These are phyloP conservation scores for Zele albiditarsus DNA, from an alignment of 2,888 invertebrate genomes.

Conservation along the genomic window DNA sequence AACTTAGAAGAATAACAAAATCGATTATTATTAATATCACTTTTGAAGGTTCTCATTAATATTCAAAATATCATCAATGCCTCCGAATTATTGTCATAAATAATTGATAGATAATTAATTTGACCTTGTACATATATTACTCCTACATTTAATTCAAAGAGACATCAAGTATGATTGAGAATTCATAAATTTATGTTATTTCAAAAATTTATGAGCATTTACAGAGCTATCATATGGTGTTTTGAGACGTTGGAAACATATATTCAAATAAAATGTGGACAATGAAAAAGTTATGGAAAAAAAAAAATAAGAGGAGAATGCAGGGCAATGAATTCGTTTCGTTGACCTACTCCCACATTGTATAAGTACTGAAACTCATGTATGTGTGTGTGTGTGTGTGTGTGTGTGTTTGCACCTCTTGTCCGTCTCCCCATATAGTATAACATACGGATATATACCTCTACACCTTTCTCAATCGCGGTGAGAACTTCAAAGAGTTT, in stretches of 20 bases:
- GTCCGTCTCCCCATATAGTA: conserved; percentile 36
- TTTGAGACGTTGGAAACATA: background rate
- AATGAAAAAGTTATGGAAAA: conserved; percentile 1
- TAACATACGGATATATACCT: conserved; percentile 42
- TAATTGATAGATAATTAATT: background rate
- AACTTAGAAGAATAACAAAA: too few relatives aligned
- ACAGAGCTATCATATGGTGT: too few relatives aligned
- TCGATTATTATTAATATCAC: background rate
- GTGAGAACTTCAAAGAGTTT: conserved; percentile 29
- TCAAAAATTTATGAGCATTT: background rate
- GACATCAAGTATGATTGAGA: too few relatives aligned
- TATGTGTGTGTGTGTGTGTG: conserved; percentile 1
- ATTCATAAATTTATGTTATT: background rate
- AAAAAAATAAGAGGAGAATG: conserved; percentile 25
- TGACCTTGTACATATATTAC: background rate
- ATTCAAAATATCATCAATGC: background rate
- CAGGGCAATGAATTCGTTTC: conserved; percentile 50
- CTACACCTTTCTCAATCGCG: conserved; percentile 38
- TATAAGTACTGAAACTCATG: conserved; percentile 42
- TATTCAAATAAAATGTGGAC: background rate
- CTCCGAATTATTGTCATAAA: background rate
- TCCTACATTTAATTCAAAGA: too few relatives aligned
- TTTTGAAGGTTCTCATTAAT: background rate
- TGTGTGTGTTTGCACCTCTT: background rate
- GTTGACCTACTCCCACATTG: conserved; percentile 70